Conservation (phyloP, 2,888 invertebrate species). For the Nemotelus pantherinus region DNA sequence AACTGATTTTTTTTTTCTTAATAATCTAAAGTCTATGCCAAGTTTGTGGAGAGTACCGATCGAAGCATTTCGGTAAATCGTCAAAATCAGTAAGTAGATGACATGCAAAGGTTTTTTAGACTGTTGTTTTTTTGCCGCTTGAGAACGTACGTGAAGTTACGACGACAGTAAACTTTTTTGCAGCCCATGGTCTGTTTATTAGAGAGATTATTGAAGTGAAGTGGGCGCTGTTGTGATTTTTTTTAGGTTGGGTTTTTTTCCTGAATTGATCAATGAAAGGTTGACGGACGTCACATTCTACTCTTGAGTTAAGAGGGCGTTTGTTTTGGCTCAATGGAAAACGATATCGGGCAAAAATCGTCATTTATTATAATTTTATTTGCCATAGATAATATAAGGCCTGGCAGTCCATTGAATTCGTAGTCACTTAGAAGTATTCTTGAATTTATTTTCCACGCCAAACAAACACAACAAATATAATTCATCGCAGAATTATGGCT, state of each 20-base stretch:
- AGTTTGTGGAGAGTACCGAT: background rate
- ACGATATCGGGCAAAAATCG: too few species aligned
- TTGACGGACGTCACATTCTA: constrained; percentile 22
- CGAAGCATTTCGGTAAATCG: constrained; percentile 13
- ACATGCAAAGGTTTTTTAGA: background rate
- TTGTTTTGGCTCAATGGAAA: background rate
- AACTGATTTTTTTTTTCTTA: constrained; percentile 16
- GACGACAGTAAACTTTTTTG: constrained; percentile 1
- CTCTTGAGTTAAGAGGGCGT: background rate
- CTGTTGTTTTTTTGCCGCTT: background rate
- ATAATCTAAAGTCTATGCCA: background rate
- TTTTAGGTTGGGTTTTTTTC: background rate
- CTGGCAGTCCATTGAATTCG: too few species aligned
- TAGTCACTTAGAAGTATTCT: too few species aligned
- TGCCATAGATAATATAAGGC: too few species aligned
- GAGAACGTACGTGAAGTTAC: constrained; percentile 6
- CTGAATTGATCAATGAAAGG: constrained; percentile 6
- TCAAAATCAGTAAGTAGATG: constrained; percentile 21
- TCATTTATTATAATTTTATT: too few species aligned
- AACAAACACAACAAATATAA: too few species aligned
- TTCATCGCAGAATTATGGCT: too few species aligned
- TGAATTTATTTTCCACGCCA: too few species aligned
- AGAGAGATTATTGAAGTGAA: constrained; percentile 27
- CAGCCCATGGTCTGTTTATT: constrained; percentile 19
- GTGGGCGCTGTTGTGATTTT: constrained; percentile 31